Conservation (phyloP, 2,888 invertebrate species). For the Lycocerus yunnanus region DNA sequence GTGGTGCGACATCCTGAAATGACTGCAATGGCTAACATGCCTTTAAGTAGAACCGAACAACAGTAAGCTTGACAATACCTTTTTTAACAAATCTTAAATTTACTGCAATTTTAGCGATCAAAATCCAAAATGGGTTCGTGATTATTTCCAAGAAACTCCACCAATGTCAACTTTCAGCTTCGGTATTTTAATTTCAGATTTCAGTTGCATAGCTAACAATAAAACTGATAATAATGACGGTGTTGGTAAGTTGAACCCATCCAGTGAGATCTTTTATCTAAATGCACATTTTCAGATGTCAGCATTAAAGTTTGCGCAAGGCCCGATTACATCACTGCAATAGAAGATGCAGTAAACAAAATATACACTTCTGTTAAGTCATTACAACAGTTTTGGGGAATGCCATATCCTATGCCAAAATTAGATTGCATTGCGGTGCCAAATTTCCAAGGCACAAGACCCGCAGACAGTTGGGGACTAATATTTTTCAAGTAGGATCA, state of each 20-base stretch:
- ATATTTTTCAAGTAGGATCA: slow-evolving; percentile 73
- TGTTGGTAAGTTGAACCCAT: slow-evolving; percentile 42
- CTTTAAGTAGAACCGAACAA: slow-evolving; percentile 61
- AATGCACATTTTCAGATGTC: slow-evolving; percentile 40
- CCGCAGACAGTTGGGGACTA: slow-evolving; percentile 80
- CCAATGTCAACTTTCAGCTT: slow-evolving; percentile 79
- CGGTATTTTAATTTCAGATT: slow-evolving; percentile 72
- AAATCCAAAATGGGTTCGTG: slow-evolving; percentile 65
- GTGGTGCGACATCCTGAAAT: slow-evolving; percentile 65
- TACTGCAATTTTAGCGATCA: not conserved
- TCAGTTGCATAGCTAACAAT: slow-evolving; percentile 48
- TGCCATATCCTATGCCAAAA: slow-evolving; percentile 68
- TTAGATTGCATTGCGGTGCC: slow-evolving; percentile 77
- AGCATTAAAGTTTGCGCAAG: slow-evolving; percentile 68
- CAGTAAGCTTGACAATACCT: slow-evolving; percentile 60
- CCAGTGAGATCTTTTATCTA: not conserved
- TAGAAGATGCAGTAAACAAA: slow-evolving; percentile 65
- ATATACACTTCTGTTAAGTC: slow-evolving; percentile 62
- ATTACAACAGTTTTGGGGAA: slow-evolving; percentile 66
- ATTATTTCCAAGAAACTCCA: slow-evolving; percentile 71
- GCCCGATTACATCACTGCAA: slow-evolving; percentile 63
- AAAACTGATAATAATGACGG: slow-evolving; percentile 41
- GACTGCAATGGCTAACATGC: slow-evolving; percentile 69
- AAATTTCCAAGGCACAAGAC: slow-evolving; percentile 70
- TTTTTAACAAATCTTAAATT: not conserved